A percentile compares a stretch with the other conserved stretches of the same genome.
Conservation (phyloP, 2,113 vertebrate genomes). For the Ailuropoda melanoleuca region DNA sequence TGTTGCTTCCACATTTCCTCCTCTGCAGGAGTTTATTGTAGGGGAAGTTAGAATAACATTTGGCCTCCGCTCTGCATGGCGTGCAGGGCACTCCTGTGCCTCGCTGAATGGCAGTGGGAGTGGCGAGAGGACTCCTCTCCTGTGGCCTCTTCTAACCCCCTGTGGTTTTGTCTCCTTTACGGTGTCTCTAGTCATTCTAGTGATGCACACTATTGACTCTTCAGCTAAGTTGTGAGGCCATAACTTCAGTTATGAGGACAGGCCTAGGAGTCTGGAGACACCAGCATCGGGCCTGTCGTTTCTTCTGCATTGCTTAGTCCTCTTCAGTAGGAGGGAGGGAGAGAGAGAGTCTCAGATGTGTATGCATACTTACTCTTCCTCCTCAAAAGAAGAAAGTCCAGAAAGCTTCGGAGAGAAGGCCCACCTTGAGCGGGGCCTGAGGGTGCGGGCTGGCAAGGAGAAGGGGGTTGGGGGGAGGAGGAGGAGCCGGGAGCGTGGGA, state of each 20-base stretch:
- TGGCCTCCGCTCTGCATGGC: neutral
- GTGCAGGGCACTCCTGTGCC: neutral
- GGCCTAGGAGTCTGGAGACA: too few species aligned
- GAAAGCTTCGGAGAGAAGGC: neutral
- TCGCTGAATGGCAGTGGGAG: neutral
- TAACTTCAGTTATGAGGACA: neutral
- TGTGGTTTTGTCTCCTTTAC: neutral
- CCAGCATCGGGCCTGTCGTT: neutral
- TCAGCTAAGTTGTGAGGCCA: neutral
- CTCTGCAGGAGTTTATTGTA: neutral
- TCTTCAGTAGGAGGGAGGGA: neutral
- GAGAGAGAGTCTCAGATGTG: neutral
- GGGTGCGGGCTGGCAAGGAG: neutral
- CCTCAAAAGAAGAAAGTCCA: neutral
- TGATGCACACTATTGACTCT: neutral
- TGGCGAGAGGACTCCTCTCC: neutral
- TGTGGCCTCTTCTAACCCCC: neutral
- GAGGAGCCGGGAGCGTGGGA: fast-evolving
- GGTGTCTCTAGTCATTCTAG: neutral
- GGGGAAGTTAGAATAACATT: neutral
- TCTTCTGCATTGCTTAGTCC: neutral
- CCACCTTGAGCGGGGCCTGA: neutral
- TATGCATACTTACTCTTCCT: neutral
- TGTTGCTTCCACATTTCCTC: neutral
- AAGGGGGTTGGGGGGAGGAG: neutral